A percentile compares a stretch with the other conserved stretches of the same genome.
Evolutionary conservation across 2,888 invertebrate species (phyloP).

Genomic region (Tetanocera ferruginea): DNA sequence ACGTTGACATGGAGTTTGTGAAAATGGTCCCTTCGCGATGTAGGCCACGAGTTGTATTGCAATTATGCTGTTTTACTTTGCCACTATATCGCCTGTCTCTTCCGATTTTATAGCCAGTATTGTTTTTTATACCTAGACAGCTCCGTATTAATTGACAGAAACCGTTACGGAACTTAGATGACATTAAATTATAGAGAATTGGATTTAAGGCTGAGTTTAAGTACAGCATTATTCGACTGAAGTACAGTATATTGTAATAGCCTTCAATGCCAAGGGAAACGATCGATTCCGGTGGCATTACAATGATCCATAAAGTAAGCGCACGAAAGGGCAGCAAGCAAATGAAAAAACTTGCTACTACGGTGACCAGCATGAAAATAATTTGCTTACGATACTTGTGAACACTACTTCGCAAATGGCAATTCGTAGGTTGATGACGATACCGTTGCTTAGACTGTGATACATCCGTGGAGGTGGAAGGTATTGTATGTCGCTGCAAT

Average conservation of each 20-base stretch:
- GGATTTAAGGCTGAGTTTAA: conserved; percentile 93
- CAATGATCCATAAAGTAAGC: conserved; percentile 88
- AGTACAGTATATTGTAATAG: conserved; percentile 86
- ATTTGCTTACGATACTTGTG: conserved; percentile 84
- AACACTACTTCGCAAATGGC: conserved; percentile 70
- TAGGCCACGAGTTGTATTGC: conserved; percentile 4
- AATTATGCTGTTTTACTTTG: conserved; percentile 4
- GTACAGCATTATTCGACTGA: conserved; percentile 89
- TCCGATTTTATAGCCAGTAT: conserved; percentile 30
- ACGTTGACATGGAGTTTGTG: conserved; percentile 59
- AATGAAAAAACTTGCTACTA: conserved; percentile 90
- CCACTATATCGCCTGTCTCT: background rate
- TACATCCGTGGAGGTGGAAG: conserved; percentile 6
- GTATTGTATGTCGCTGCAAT: conserved; percentile 46
- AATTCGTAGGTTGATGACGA: conserved; percentile 56
- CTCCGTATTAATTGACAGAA: conserved; percentile 78
- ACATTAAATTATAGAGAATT: conserved; percentile 91
- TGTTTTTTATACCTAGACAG: conserved; percentile 46
- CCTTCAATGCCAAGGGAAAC: conserved; percentile 81
- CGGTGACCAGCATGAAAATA: conserved; percentile 89
- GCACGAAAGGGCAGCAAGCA: conserved; percentile 91
- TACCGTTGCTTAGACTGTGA: conserved; percentile 33
- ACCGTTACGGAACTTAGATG: conserved; percentile 89
- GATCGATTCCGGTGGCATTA: conserved; percentile 79
- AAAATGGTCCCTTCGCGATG: conserved; percentile 37